Conservation (phyloP, 2,797 vertebrate species). For the Gastrophryne carolinensis region DNA sequence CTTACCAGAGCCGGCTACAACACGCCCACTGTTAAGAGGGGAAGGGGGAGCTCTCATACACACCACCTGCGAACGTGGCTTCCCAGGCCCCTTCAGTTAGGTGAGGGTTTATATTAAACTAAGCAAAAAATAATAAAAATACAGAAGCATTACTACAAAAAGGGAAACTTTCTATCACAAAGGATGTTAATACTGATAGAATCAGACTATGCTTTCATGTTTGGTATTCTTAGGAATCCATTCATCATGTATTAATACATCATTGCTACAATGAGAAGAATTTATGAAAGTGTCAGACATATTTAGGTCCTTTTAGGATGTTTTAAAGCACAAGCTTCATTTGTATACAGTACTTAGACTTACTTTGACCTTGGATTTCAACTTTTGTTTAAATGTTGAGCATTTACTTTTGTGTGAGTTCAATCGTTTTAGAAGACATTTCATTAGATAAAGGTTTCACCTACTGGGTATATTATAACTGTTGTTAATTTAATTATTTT, state of each 20-base stretch:
- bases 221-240: constrained; percentile 2
- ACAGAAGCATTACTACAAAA: constrained; percentile 16
- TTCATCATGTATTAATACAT: constrained; percentile 30
- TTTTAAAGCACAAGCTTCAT: background rate
- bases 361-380: background rate
- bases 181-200: constrained; percentile 10
- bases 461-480: too few species aligned
- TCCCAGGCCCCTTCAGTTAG: too few species aligned
- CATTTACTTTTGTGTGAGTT: too few species aligned
- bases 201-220: constrained; percentile 15
- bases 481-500: too few species aligned
- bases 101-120: too few species aligned
- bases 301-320: constrained; percentile 8
- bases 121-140: too few species aligned
- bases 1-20: too few species aligned
- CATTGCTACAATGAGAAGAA: background rate
- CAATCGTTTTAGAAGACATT: too few species aligned
- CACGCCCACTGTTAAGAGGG: too few species aligned
- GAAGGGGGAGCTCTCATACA: too few species aligned
- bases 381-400: background rate
- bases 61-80: too few species aligned
- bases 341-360: constrained; percentile 23
- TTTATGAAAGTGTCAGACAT: constrained; percentile 8
- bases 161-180: constrained; percentile 12
- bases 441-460: too few species aligned